These are phyloP conservation scores for Sebastes kiyomatsui DNA, from an alignment of 2,797 vertebrate species.

Conservation along the genomic window DNA sequence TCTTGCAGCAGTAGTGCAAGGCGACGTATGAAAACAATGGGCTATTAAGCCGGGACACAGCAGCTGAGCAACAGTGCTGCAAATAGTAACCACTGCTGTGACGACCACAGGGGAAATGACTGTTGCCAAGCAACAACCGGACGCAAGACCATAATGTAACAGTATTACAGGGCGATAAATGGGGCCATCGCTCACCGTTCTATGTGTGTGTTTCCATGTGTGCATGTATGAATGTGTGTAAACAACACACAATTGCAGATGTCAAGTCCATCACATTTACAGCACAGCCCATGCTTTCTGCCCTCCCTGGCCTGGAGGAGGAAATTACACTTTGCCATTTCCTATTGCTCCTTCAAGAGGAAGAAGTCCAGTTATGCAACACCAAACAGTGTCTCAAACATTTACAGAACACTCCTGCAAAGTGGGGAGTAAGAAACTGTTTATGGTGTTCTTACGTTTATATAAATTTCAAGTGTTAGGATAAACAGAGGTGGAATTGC, in stretches of 20 bases:
- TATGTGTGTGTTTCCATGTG: neutral
- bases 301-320: neutral
- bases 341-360: constrained; percentile 51
- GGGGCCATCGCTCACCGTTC: constrained; percentile 25
- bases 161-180: constrained; percentile 57
- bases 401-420: neutral
- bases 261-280: neutral
- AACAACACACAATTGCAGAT: constrained; percentile 13
- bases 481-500: neutral
- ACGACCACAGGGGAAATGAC: constrained; percentile 64
- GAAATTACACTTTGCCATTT: constrained; percentile 58
- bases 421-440: neutral
- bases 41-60: constrained; percentile 38
- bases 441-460: neutral
- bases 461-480: neutral
- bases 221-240: neutral
- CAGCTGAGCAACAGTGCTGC: constrained; percentile 64
- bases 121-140: constrained; percentile 76
- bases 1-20: constrained; percentile 30
- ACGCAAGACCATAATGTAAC: constrained; percentile 54
- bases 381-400: neutral
- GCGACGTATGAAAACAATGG: constrained; percentile 49
- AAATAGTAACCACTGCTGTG: constrained; percentile 77
- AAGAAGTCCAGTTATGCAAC: constrained; percentile 53
- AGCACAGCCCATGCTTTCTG: neutral